phyloP scores from a whole-genome alignment of 2,113 vertebrate genomes.

The Centrocercus urophasianus region DNA sequence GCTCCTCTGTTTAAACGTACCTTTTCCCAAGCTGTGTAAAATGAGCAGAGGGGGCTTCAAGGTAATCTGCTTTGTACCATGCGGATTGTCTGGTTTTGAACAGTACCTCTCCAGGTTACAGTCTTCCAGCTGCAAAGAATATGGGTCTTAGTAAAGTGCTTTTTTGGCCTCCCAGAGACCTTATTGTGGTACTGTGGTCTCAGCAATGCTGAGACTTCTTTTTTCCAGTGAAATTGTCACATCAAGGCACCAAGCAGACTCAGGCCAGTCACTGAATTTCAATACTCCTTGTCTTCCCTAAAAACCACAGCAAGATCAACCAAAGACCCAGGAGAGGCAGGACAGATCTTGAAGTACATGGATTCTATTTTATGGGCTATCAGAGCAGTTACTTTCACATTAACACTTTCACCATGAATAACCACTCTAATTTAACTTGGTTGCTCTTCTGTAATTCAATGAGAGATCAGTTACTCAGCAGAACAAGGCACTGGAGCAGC shows the following conservation, averaged over 20 bases:
- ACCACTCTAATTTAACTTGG: slow-evolving; percentile 4
- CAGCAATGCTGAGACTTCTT: neutral
- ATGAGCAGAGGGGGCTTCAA: neutral
- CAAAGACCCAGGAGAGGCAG: neutral
- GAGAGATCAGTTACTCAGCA: neutral
- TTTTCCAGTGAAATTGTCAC: neutral
- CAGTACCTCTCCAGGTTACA: neutral
- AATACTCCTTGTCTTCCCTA: neutral
- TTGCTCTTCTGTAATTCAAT: slow-evolving; percentile 34
- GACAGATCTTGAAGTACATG: slow-evolving; percentile 13
- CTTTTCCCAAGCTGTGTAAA: neutral
- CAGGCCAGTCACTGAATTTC: fast-evolving
- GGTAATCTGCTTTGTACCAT: neutral
- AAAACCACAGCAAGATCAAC: slow-evolving; percentile 12
- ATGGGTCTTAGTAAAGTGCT: neutral
- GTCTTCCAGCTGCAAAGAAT: neutral
- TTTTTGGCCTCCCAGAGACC: neutral
- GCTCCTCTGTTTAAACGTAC: neutral
- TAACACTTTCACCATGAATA: slow-evolving; percentile 47
- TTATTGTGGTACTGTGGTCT: neutral
- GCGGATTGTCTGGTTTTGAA: neutral
- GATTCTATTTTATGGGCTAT: slow-evolving; percentile 18
- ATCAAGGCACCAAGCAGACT: neutral
- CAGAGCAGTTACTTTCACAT: neutral
- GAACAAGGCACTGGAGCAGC: neutral